Base-by-base conservation (phyloP, 1,140 invertebrate species). In the Pseudomyrmex flavicornis region DNA sequence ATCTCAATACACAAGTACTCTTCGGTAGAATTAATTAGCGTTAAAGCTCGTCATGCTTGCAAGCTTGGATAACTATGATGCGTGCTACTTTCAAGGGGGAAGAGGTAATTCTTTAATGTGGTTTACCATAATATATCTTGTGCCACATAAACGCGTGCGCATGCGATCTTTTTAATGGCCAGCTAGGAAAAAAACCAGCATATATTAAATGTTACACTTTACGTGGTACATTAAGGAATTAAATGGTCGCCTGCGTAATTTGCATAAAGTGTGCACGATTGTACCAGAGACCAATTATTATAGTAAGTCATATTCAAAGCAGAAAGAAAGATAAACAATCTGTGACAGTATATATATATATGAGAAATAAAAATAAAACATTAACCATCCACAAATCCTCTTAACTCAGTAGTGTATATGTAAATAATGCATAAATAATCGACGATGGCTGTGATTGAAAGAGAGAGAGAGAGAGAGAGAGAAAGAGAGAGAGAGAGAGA, bases 1-100 rank as follows among this genome's bases (percentile, higher is more conserved):
- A 69, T 73, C 50, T 22, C 59, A 56, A 70, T 79, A 83, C 77
- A 79, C 82, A 77, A 84, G 86, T 88, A 79, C 63, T 68, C 83
- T 83, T 86, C 77, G 79, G 84, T 85, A 65, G 82, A 73, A 89
- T 89, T 89, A 89, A 89, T 89, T 89, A 89, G 73, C 76, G 73
- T 73, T 89, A 82, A 87, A 88, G 73, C 63, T 70, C 74, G 70
- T 69, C 80, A 70, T 35, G 76, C 66, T 70, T 58, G 56, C 66
- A 54, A 80, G 66, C 15, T 72, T 35, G 66, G 35, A 79, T 79
- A 79, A 79, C 44, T 79, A n/a, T 46, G 66, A 80, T 80, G 66
- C 76, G 76, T 80, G 15, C 76, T 72, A 80, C 66, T 80, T 80
- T 80, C 66, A 72, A 61, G 66, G 66, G 46, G 44, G 59, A 50